Evolutionary conservation across 1,140 invertebrate species (phyloP), one percentile per base, ranked within the genome.

Genomic region (Bathynomus jamesi): DNA sequence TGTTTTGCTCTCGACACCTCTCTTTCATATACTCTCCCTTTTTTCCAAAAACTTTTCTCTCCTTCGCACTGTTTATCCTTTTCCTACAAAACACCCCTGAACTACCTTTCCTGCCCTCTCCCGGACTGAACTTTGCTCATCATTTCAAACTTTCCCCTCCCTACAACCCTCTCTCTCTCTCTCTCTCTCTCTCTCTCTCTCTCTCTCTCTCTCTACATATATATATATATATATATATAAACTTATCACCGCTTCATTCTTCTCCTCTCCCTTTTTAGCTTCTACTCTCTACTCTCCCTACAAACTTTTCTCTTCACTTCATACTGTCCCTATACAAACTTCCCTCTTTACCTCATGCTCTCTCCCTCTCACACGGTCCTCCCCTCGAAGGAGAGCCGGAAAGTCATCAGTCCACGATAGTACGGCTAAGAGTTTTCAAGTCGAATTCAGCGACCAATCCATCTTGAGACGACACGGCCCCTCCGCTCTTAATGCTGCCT

Each of bases 381-480:
- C 53, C 62, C 65, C 70, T 65, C n/a, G 61, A 27, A 28, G 32
- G 61, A 31, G 66, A 32, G 61, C 61, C 32, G 63, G 67, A 67
- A 73, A 73, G 71, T 73, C 71, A 73, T 73, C 71, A 73, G 31
- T 64, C 66, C 71, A 64, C 63, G 71, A 72, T 72, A 66, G 65
- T 68, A 72, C 66, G 66, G 66, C 66, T 64, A 32, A 64, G 71
- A 72, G 71, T 72, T 72, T 72, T 72, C 71, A 72, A 72, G 60
- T 72, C 64, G 71, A 72, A 68, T 72, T 72, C 71, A 64, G 66
- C 61, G 71, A 68, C 65, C 68, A 66, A 72, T 72, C 71, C 71
- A 73, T 73, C 66, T 73, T 73, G 27, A 67, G 61, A 67, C 29
- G 66, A 73, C 71, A 73, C 64, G 71, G 71, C 71, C 67, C 67